These are phyloP conservation scores for Tenthredo mesomela DNA, from an alignment of 2,888 invertebrate species.

Conservation along the genomic window DNA sequence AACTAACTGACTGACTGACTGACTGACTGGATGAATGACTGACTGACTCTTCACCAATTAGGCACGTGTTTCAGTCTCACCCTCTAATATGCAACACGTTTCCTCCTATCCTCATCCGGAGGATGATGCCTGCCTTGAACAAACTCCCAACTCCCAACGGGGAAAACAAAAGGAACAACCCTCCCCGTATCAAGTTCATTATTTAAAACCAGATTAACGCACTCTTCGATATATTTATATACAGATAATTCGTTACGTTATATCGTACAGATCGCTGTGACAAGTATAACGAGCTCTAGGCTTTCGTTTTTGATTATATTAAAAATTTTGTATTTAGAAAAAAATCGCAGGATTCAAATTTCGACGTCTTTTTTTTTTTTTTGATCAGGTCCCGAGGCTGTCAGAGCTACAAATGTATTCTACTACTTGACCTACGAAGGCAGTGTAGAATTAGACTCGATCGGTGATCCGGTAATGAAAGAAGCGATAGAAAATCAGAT, in stretches of 20 bases:
- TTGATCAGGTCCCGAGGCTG: constrained; percentile 92
- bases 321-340: not conserved
- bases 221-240: not conserved
- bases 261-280: not conserved
- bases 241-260: not conserved
- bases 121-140: not conserved
- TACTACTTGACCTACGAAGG: constrained; percentile 99
- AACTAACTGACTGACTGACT: not conserved
- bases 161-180: constrained; percentile 15
- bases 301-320: not conserved
- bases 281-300: not conserved
- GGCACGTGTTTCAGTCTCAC: constrained; percentile 71
- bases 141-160: not conserved
- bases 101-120: constrained; percentile 55
- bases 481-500: constrained; percentile 99
- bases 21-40: not conserved
- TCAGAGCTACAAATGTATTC: constrained; percentile 98
- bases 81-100: constrained; percentile 73
- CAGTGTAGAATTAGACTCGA: constrained; percentile 94
- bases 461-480: constrained; percentile 93
- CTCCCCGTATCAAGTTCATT: not conserved
- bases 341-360: too few relatives aligned
- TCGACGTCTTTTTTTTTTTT: not conserved
- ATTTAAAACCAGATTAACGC: not conserved
- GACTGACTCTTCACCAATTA: constrained; percentile 73